These are phyloP conservation scores for Bovichtus variegatus DNA, from an alignment of 2,797 vertebrate genomes.

Conservation along the genomic window DNA sequence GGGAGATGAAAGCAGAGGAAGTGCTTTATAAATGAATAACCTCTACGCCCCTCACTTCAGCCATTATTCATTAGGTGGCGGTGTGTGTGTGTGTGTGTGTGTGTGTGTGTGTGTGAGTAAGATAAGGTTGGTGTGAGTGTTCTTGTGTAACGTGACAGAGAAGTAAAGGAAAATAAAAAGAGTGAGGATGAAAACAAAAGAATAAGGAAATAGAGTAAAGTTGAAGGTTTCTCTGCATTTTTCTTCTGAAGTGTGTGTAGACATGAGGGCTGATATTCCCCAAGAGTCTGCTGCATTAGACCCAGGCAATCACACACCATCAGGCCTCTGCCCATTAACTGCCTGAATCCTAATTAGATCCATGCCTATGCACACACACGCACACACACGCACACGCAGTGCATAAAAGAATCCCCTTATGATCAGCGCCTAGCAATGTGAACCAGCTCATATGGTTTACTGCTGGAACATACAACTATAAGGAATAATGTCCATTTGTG, in stretches of 20 bases:
- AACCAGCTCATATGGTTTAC: constrained; percentile 30
- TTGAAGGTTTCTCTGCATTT: not conserved
- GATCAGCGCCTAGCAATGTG: constrained; percentile 10
- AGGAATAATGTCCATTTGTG: not conserved
- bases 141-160: not conserved
- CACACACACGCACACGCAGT: not conserved
- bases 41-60: constrained; percentile 11
- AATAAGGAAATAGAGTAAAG: not conserved
- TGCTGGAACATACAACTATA: constrained; percentile 18
- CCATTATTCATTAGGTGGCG: constrained; percentile 21
- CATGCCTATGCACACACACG: constrained; percentile 1
- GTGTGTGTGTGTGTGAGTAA: not conserved
- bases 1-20: constrained; percentile 40
- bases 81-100: not conserved
- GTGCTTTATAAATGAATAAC: constrained; percentile 52
- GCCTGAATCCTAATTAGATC: constrained; percentile 59
- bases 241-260: constrained; percentile 24
- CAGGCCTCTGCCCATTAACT: constrained; percentile 54
- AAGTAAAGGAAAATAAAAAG: not conserved
- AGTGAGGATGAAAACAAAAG: not conserved
- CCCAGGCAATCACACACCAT: constrained; percentile 55
- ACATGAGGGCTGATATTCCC: constrained; percentile 38
- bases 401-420: constrained; percentile 11
- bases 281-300: constrained; percentile 43
- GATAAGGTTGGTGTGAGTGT: not conserved